Evolutionary conservation across 1,140 invertebrate genomes (phyloP), one percentile per base, ranked within the genome.

Genomic region (Trichonephila clavata): DNA sequence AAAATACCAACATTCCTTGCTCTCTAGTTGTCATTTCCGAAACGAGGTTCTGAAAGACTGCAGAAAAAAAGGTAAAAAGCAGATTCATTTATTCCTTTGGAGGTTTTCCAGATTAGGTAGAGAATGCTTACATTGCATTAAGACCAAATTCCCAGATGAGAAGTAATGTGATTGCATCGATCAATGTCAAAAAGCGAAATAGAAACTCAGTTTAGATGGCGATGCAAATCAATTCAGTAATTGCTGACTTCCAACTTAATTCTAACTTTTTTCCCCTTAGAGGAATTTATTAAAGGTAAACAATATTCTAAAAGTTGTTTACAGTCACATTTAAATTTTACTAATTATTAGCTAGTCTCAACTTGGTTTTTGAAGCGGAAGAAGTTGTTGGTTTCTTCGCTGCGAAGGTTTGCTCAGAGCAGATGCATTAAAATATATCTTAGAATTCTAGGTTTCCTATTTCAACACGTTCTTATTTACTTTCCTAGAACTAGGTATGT

Each of bases 21-120:
- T 86, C 50, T 86, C 63, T 60, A 20, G 59, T 27, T 86, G 84
- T 86, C 84, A 86, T 86, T 86, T 61, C 43, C 60, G 10, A 86
- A 86, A 86, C 84, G 59, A 57, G 50, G 61, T 63, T 63, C 84
- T 60, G 24, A 86, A 61, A 57, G 50, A 20, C 10, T 24, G 4
- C 13, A 2, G 43, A 84, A 84, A 84, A 84, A 77, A 77, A 77
- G 71, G 71, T 77, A 39, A 77, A 77, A 77, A 77, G 71, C 71
- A 32, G 71, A 77, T 77, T 77, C 71, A 77, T 39, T 77, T 77
- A 77, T 77, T 77, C 71, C 71, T 77, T 77, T 77, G 71, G 71
- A 77, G 27, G 27, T 77, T 77, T 77, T 77, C 71, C 71, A 77
- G 71, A 77, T 77, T 77, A 77, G 71, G 71, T 77, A 39, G 71